A percentile compares a stretch with the other conserved stretches of the same genome.
phyloP scores from a whole-genome alignment of 2,797 vertebrate genomes.

The Clarias platycephalus region DNA sequence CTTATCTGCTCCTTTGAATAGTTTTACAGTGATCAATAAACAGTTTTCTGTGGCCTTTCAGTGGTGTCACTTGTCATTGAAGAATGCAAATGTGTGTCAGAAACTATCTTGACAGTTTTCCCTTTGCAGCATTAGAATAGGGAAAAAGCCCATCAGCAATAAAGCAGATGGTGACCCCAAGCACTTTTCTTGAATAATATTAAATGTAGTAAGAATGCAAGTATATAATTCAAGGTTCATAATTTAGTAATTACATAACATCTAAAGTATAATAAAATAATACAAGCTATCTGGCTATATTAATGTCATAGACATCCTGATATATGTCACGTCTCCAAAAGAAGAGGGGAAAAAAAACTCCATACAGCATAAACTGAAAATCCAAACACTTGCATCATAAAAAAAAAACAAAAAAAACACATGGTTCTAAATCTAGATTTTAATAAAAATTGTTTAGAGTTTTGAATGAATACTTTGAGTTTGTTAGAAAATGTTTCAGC shows the following conservation, averaged over 20 bases:
- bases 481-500: background rate
- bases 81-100: constrained; percentile 92
- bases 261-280: background rate
- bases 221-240: background rate
- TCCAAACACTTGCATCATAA: background rate
- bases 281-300: background rate
- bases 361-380: background rate
- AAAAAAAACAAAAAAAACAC: no score
- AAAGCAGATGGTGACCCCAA: constrained; percentile 51
- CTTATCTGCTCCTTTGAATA: constrained; percentile 94
- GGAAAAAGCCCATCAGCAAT: constrained; percentile 58
- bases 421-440: no score
- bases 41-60: constrained; percentile 97
- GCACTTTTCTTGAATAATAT: constrained; percentile 37
- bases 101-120: constrained; percentile 92
- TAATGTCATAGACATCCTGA: background rate
- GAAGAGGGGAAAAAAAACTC: background rate
- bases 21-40: constrained; percentile 95
- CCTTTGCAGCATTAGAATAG: constrained; percentile 65
- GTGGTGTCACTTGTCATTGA: constrained; percentile 90
- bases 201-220: constrained; percentile 5
- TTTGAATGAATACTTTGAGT: background rate
- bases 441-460: no score
- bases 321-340: background rate
- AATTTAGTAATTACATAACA: background rate